A percentile compares a stretch with the other conserved stretches of the same genome.
phyloP scores from a whole-genome alignment of 2,797 vertebrate genomes.

The Ceyx erithaca region DNA sequence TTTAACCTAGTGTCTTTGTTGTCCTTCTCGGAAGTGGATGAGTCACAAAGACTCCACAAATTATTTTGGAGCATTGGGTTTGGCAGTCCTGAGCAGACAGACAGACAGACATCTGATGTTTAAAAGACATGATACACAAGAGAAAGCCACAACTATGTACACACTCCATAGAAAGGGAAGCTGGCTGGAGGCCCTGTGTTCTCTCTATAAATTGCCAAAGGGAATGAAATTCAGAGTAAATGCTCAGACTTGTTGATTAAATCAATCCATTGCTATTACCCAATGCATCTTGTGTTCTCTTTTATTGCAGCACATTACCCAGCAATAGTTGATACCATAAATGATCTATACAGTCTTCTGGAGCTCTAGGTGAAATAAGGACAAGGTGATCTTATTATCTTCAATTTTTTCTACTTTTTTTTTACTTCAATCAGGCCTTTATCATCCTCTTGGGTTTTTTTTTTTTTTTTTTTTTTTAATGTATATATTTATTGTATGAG shows the following conservation, averaged over 20 bases:
- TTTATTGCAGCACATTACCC: conserved; percentile 10
- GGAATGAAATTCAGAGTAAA: conserved; percentile 29
- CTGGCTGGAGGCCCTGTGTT: neutral
- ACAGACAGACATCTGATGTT: neutral
- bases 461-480: neutral
- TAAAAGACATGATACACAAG: neutral
- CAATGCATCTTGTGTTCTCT: conserved; percentile 15
- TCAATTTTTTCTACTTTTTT: conserved; percentile 9
- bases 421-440: conserved; percentile 9
- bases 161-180: neutral
- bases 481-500: neutral
- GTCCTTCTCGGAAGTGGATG: neutral
- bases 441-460: neutral
- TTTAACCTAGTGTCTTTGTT: neutral
- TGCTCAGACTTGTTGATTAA: conserved; percentile 27
- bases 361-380: neutral
- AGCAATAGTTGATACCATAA: neutral
- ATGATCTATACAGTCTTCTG: neutral
- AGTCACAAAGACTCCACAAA: neutral
- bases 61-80: neutral
- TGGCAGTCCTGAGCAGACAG: neutral
- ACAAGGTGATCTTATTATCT: conserved; percentile 18
- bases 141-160: neutral
- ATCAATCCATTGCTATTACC: conserved; percentile 5
- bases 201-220: conserved; percentile 11